These are phyloP conservation scores for Lepeophtheirus nordmannii DNA, from an alignment of 2,888 invertebrate species.

Conservation along the genomic window DNA sequence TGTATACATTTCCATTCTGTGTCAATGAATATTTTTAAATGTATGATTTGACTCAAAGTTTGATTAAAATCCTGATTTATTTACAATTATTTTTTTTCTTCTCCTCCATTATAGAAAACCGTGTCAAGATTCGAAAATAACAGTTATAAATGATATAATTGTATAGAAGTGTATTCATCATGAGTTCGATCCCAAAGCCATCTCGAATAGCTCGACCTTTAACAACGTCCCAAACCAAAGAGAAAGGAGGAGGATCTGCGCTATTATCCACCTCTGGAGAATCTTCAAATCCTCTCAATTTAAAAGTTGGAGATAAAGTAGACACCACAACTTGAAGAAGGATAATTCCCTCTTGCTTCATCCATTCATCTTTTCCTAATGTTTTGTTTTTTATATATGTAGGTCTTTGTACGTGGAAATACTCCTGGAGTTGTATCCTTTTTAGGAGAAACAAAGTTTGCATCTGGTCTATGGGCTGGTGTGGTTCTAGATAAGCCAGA, in stretches of 20 bases:
- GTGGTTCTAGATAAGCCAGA: constrained; percentile 85
- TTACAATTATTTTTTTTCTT: too few species aligned
- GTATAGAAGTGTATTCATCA: not conserved
- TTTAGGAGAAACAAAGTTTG: constrained; percentile 88
- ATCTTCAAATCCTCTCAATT: not conserved
- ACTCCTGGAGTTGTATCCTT: constrained; percentile 84
- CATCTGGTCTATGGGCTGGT: constrained; percentile 94
- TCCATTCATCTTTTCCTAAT: not conserved
- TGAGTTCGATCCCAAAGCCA: constrained; percentile 5
- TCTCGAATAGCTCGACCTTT: not conserved
- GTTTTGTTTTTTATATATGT: not conserved
- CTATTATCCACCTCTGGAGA: not conserved
- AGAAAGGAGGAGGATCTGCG: not conserved
- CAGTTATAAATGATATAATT: too few species aligned
- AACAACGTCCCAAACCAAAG: not conserved
- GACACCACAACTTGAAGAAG: too few species aligned
- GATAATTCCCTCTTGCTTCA: not conserved
- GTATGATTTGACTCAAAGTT: too few species aligned
- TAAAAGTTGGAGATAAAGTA: constrained; percentile 1
- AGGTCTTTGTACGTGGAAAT: constrained; percentile 74
- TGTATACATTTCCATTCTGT: too few species aligned
- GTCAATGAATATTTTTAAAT: too few species aligned
- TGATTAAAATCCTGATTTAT: too few species aligned
- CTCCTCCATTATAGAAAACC: too few species aligned
- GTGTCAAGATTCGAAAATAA: too few species aligned